A percentile compares a stretch with the other conserved stretches of the same genome.
Evolutionary conservation across 2,113 vertebrate species (phyloP).

Genomic region (Athene noctua): DNA sequence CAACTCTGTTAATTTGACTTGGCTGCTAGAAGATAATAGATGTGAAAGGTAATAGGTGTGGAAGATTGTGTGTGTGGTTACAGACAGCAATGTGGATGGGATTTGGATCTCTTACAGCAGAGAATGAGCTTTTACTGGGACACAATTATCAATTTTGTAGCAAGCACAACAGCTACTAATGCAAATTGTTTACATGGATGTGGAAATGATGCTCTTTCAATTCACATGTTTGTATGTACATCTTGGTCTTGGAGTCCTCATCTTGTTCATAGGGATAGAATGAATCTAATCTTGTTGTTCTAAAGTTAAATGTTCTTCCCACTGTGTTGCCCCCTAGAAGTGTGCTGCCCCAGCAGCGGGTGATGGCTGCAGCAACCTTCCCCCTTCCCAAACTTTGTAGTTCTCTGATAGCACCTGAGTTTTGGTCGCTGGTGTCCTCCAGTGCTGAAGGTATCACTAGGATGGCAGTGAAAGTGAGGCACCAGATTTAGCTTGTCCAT

Average conservation of each 20-base stretch:
- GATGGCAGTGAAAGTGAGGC: background rate
- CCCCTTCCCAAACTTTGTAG: background rate
- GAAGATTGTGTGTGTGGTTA: background rate
- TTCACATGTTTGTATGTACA: background rate
- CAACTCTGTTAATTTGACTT: background rate
- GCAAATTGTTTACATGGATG: accelerated
- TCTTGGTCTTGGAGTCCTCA: background rate
- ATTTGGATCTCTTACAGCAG: background rate
- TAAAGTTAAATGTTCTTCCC: background rate
- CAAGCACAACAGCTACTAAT: background rate
- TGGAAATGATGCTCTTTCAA: background rate
- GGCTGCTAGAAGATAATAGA: background rate
- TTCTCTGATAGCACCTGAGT: background rate
- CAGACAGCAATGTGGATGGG: background rate
- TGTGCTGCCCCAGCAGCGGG: accelerated
- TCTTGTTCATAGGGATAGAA: background rate
- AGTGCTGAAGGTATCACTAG: background rate
- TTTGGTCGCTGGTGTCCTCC: background rate
- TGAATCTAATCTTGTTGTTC: accelerated
- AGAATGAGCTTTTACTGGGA: background rate
- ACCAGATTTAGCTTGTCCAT: accelerated
- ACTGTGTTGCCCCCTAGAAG: background rate
- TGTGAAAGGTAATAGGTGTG: background rate
- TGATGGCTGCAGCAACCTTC: accelerated
- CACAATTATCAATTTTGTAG: background rate